phyloP scores from a whole-genome alignment of 2,113 vertebrate species.

The Odobenus rosmarus region DNA sequence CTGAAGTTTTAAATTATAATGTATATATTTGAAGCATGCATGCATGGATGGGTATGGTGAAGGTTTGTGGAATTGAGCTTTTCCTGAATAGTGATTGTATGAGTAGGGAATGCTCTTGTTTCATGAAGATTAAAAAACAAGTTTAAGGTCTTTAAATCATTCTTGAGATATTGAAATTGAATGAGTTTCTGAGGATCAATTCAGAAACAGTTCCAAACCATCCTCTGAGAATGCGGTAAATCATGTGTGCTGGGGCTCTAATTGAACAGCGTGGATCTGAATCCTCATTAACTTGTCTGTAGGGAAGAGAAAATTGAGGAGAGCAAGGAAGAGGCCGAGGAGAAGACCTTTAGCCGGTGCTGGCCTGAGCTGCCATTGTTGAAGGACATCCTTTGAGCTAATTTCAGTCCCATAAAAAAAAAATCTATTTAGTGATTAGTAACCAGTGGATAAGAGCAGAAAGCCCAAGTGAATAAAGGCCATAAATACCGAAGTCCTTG shows the following conservation, averaged over 20 bases:
- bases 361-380: slow-evolving; percentile 73
- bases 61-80: slow-evolving; percentile 12
- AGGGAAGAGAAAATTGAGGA: slow-evolving; percentile 77
- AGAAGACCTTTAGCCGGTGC: slow-evolving; percentile 65
- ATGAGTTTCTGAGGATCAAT: slow-evolving; percentile 64
- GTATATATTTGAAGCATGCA: background rate
- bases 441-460: slow-evolving; percentile 78
- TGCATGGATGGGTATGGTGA: background rate
- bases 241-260: slow-evolving; percentile 64
- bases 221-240: slow-evolving; percentile 72
- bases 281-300: slow-evolving; percentile 75
- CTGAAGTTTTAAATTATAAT: background rate
- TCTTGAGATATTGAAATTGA: slow-evolving; percentile 60
- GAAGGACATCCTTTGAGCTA: slow-evolving; percentile 77
- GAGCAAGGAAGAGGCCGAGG: slow-evolving; percentile 63
- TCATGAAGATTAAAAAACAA: slow-evolving; percentile 57
- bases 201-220: slow-evolving; percentile 58
- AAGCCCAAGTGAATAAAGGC: slow-evolving; percentile 77
- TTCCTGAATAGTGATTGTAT: slow-evolving; percentile 32
- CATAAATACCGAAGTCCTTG: slow-evolving; percentile 85
- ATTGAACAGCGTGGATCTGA: slow-evolving; percentile 67
- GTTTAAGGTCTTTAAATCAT: slow-evolving; percentile 59
- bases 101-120: background rate
- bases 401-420: slow-evolving; percentile 79
- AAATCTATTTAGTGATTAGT: slow-evolving; percentile 78